Evolutionary conservation across 2,113 vertebrate species (phyloP), one percentile per base, ranked within the genome.

Genomic region (Entelurus aequoreus): DNA sequence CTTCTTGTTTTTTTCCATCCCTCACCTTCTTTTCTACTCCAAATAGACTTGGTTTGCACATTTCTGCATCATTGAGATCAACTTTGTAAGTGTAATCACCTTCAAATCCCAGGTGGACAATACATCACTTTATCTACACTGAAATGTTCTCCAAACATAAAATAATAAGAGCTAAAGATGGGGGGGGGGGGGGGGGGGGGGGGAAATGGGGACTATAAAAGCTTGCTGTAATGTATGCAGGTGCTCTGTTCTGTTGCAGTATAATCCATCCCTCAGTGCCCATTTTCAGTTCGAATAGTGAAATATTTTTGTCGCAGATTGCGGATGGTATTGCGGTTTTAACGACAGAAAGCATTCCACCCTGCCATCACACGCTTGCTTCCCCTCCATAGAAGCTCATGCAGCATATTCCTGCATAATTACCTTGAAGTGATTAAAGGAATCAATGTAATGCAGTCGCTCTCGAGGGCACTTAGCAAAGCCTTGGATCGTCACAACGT

Each of bases 381-480:
- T 5, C 56, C 61, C 72, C 74, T 66, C 74, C 68, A 1, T 4
- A 78, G 69, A 72, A 84, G 72, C 72, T 73, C 75, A 74, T 86
- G 86, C 81, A 83, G 82, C 72, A 46, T 72, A 78, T 86, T 83
- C 54, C 80, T 79, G 78, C 68, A 83, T 87, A 86, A 90, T 90
- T 82, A 88, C 77, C 77, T 80, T 74, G 69, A 79, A 80, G 81
- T 80, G 78, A 82, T 88, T 81, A 84, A 49, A 66, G 66, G 76
- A 88, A 87, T 88, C 85, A 85, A 81, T 85, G 73, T 60, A 56
- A 68, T 66, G 67, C 71, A 68, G 59, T 80, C 76, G 61, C 60
- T 58, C 72, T 74, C 28, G 36, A 63, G 61, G 68, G 75, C 71
- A 61, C 70, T 74, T 63, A 44, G 58, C 66, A 69, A 59, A 74